These are phyloP conservation scores for Cottus gobio DNA, from an alignment of 2,113 vertebrate species.

Conservation along the genomic window DNA sequence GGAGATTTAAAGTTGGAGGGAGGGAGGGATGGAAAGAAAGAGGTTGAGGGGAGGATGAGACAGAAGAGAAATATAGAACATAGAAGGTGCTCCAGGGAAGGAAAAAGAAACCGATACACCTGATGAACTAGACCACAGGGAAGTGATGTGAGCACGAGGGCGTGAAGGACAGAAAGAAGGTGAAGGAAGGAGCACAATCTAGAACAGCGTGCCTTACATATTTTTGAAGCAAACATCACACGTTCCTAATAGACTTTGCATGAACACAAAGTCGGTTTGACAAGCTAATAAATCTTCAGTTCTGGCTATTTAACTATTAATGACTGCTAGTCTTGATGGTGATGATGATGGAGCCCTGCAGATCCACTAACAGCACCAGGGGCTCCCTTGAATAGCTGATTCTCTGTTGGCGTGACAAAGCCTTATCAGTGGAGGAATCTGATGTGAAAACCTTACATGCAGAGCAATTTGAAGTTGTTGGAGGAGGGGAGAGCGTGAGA, in stretches of 20 bases:
- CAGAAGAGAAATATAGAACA: slow-evolving; percentile 26
- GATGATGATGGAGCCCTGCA: slow-evolving; percentile 37
- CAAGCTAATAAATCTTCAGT: slow-evolving; percentile 62
- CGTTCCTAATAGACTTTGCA: slow-evolving; percentile 22
- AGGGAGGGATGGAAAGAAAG: slow-evolving; percentile 2
- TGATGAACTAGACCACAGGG: slow-evolving; percentile 26
- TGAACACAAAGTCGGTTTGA: slow-evolving; percentile 38
- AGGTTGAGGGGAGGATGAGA: not conserved
- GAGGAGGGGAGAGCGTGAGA: slow-evolving; percentile 1
- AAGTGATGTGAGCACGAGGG: slow-evolving; percentile 30
- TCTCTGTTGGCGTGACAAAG: slow-evolving; percentile 12
- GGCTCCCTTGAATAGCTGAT: slow-evolving; percentile 41
- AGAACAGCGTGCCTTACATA: slow-evolving; percentile 28
- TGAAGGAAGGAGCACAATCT: slow-evolving; percentile 37
- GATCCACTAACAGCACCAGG: slow-evolving; percentile 19
- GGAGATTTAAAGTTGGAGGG: slow-evolving; percentile 5
- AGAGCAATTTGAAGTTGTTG: slow-evolving; percentile 14
- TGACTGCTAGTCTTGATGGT: slow-evolving; percentile 38
- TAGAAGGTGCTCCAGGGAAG: slow-evolving; percentile 20
- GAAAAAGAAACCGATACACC: slow-evolving; percentile 37
- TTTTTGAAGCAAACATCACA: slow-evolving; percentile 47
- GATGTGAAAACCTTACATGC: slow-evolving; percentile 30
- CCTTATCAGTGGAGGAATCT: slow-evolving; percentile 4
- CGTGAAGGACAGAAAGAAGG: slow-evolving; percentile 53
- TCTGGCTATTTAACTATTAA: slow-evolving; percentile 61